Conservation (phyloP, 2,113 vertebrate species). For the Trochalopteron elliotii region DNA sequence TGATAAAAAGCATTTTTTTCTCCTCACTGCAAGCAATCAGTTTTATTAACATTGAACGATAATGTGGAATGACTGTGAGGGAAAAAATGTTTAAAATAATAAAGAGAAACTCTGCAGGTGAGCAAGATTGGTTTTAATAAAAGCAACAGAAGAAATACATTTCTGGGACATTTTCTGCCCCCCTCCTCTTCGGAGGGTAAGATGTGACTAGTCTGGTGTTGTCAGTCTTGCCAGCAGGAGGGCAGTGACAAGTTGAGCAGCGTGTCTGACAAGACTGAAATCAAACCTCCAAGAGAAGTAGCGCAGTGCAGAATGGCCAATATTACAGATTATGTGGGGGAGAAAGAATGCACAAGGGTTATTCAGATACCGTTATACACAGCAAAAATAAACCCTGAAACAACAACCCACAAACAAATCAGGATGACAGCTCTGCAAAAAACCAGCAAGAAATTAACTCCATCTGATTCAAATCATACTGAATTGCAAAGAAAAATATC, state of each 20-base stretch:
- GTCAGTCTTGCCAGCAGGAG: slow-evolving; percentile 51
- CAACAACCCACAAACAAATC: neutral
- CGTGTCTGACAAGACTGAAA: slow-evolving; percentile 42
- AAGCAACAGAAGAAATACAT: slow-evolving; percentile 50
- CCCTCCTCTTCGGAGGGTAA: neutral
- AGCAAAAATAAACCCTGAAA: neutral
- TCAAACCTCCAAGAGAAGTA: slow-evolving; percentile 28
- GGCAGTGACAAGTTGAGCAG: slow-evolving; percentile 27
- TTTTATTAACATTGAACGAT: slow-evolving; percentile 69
- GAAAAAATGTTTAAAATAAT: slow-evolving; percentile 64
- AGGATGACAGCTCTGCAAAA: slow-evolving; percentile 2
- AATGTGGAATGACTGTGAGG: slow-evolving; percentile 63
- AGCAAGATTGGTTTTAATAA: slow-evolving; percentile 65
- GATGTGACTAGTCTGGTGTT: neutral
- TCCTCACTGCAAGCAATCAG: slow-evolving; percentile 58
- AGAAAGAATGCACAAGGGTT: neutral
- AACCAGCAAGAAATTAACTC: neutral
- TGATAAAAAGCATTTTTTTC: slow-evolving; percentile 56
- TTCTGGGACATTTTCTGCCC: neutral
- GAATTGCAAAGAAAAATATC: slow-evolving; percentile 23
- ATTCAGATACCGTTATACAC: neutral
- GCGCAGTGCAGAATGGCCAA: neutral
- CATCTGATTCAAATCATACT: neutral
- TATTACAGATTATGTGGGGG: slow-evolving; percentile 5
- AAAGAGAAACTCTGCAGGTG: slow-evolving; percentile 63